Percentiles rank a stretch among this genome's conserved stretches.
phyloP scores from a whole-genome alignment of 2,888 invertebrate species.

The Ophion slaviceki region DNA sequence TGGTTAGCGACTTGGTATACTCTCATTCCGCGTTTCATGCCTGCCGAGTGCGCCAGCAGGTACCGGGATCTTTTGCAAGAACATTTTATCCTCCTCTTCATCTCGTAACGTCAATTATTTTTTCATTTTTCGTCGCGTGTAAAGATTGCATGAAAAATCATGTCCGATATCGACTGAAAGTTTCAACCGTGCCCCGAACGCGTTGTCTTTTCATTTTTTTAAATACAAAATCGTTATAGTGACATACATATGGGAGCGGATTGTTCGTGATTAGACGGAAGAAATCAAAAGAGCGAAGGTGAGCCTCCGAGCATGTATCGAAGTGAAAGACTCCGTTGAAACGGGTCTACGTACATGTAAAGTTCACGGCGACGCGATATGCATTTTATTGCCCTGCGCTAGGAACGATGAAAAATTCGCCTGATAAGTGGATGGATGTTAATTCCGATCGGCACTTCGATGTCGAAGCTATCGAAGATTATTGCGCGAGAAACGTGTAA shows the following conservation, averaged over 20 bases:
- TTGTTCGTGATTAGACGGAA: slow-evolving; percentile 24
- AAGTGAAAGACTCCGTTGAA: not conserved
- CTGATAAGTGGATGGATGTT: not conserved
- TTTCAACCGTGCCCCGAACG: not conserved
- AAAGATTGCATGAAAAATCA: not conserved
- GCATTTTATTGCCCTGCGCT: not conserved
- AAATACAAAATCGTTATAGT: not conserved
- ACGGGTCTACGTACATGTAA: not conserved
- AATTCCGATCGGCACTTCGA: not conserved
- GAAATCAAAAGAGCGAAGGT: slow-evolving; percentile 23
- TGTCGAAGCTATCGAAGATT: slow-evolving; percentile 3
- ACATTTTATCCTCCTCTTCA: not conserved
- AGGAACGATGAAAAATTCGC: not conserved
- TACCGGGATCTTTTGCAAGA: slow-evolving; percentile 27
- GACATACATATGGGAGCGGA: slow-evolving; percentile 35
- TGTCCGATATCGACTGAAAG: not conserved
- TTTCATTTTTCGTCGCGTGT: not conserved
- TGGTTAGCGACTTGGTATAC: slow-evolving; percentile 20
- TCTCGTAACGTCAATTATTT: not conserved
- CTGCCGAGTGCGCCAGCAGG: slow-evolving; percentile 40
- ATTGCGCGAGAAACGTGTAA: too few species aligned
- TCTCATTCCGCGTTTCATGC: slow-evolving; percentile 48
- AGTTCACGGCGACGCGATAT: not conserved
- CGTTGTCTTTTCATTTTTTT: not conserved
- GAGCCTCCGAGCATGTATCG: slow-evolving; percentile 2